Conservation (phyloP, 1,140 invertebrate species). For the Brevipalpus yothersi region DNA sequence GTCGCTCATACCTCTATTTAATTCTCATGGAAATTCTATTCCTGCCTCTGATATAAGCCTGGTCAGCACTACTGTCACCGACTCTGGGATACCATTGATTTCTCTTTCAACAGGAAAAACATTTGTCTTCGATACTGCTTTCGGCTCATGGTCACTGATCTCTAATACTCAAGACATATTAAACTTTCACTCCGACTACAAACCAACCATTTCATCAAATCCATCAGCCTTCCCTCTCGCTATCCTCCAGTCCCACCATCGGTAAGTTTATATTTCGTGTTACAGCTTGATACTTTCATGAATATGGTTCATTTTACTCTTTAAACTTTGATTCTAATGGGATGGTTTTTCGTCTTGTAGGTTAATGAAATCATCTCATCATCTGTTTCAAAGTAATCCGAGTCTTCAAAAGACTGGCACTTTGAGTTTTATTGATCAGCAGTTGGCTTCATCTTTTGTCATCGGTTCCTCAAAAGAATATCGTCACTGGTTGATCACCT, state of each 20-base stretch:
- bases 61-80: slow-evolving; percentile 29
- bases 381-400: slow-evolving; percentile 13
- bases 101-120: slow-evolving; percentile 37
- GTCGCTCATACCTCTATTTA: slow-evolving; percentile 18
- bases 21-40: slow-evolving; percentile 1
- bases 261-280: not conserved
- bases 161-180: slow-evolving; percentile 17
- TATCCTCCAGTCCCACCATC: slow-evolving; percentile 5
- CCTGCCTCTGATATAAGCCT: slow-evolving; percentile 19
- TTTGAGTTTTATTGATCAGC: slow-evolving; percentile 46
- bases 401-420: slow-evolving; percentile 21
- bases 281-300: too few species aligned
- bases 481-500: slow-evolving; percentile 44
- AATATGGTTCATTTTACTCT: too few species aligned
- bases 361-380: not conserved
- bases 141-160: slow-evolving; percentile 31
- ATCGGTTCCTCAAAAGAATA: slow-evolving; percentile 45
- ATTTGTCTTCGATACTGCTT: slow-evolving; percentile 34
- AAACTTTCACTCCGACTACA: slow-evolving; percentile 19
- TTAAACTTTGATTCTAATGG: not conserved
- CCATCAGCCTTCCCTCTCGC: not conserved
- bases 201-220: slow-evolving; percentile 3
- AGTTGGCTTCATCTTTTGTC: slow-evolving; percentile 37
- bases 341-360: not conserved
- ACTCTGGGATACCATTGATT: slow-evolving; percentile 34